Conservation (phyloP, 2,888 invertebrate species). For the Polyploca ridens region DNA sequence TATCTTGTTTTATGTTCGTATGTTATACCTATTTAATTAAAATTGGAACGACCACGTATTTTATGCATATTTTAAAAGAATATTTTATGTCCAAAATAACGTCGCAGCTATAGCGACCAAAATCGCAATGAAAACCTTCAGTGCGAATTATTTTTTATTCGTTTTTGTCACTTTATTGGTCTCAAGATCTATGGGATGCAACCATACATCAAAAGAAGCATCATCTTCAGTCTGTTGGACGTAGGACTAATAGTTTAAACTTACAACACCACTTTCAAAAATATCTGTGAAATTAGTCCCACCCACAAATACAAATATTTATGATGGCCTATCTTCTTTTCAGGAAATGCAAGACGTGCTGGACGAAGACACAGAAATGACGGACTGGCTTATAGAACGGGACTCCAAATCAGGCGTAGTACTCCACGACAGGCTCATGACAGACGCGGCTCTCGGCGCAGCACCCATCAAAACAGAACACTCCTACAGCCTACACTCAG, state of each 20-base stretch:
- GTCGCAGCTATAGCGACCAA: no score
- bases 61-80: not conserved
- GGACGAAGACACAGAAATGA: slow-evolving; percentile 87
- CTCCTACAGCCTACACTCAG: slow-evolving; percentile 93
- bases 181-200: no score
- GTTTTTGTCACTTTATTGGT: no score
- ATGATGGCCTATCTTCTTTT: slow-evolving; percentile 46
- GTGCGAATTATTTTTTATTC: no score
- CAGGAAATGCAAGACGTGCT: slow-evolving; percentile 88
- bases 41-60: not conserved
- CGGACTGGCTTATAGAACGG: slow-evolving; percentile 88
- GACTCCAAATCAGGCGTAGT: slow-evolving; percentile 89
- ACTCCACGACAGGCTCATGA: slow-evolving; percentile 95
- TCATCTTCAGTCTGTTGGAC: no score
- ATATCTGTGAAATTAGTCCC: no score
- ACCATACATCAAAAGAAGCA: not conserved
- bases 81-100: no score
- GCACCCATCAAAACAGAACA: slow-evolving; percentile 95
- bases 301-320: no score
- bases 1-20: not conserved
- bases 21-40: not conserved
- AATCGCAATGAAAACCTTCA: no score
- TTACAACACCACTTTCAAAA: no score
- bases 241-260: no score
- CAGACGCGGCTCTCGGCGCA: slow-evolving; percentile 93